Percentiles rank a stretch among this genome's conserved stretches.
Conservation (phyloP, 2,113 vertebrate genomes). For the Trochalopteron elliotii region DNA sequence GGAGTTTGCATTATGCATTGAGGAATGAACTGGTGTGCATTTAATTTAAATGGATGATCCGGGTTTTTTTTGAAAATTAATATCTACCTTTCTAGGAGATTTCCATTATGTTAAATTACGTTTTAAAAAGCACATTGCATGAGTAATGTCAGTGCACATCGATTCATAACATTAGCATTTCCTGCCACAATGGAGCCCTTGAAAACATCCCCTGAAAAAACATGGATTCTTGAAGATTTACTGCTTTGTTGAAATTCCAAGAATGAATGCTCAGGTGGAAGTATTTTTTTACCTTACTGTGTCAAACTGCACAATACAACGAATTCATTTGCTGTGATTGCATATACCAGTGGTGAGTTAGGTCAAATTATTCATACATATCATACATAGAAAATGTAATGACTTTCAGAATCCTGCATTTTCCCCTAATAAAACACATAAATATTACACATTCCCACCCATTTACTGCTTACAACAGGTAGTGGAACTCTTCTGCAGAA, state of each 20-base stretch:
- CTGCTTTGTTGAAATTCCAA: not conserved
- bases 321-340: not conserved
- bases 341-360: not conserved
- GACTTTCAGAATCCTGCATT: not conserved
- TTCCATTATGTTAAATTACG: not conserved
- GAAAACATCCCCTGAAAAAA: not conserved
- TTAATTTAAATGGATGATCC: conserved; percentile 14
- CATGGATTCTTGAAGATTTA: not conserved
- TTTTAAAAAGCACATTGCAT: not conserved
- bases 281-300: not conserved
- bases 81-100: not conserved
- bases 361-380: not conserved
- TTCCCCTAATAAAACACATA: not conserved
- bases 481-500: not conserved
- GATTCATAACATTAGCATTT: not conserved
- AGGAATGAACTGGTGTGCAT: not conserved
- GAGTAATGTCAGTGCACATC: not conserved
- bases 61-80: not conserved
- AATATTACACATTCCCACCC: not conserved
- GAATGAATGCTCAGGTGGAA: not conserved
- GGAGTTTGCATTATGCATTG: not conserved
- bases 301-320: not conserved
- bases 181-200: not conserved
- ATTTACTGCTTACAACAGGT: not conserved
- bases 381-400: not conserved